Evolutionary conservation across 2,888 invertebrate genomes (phyloP).

Genomic region (Drosophila kuntzei): DNA sequence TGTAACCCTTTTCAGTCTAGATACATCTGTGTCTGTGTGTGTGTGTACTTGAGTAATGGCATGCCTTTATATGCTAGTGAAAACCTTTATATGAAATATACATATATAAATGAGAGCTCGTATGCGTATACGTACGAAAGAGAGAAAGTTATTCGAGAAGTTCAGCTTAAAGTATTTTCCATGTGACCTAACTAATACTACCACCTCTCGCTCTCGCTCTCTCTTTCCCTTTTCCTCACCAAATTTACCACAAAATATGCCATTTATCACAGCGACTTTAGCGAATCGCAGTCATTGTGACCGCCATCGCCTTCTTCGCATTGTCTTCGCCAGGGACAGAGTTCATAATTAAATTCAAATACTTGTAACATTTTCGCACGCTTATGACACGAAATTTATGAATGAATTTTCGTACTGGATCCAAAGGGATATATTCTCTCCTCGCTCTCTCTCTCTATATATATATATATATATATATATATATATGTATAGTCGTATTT

Average conservation of each 20-base stretch:
- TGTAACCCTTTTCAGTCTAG: slow-evolving; percentile 32
- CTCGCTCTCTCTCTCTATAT: not conserved
- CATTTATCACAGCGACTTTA: slow-evolving; percentile 75
- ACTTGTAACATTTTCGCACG: slow-evolving; percentile 72
- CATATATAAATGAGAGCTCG: slow-evolving; percentile 14
- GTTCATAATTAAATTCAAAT: slow-evolving; percentile 80
- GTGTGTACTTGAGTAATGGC: slow-evolving; percentile 58
- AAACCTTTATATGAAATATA: slow-evolving; percentile 55
- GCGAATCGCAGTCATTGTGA: slow-evolving; percentile 39
- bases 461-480: not conserved
- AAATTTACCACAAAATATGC: slow-evolving; percentile 32
- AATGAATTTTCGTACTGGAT: slow-evolving; percentile 54
- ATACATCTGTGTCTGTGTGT: slow-evolving; percentile 6
- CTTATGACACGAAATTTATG: slow-evolving; percentile 77
- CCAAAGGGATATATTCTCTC: slow-evolving; percentile 35
- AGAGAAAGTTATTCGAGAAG: slow-evolving; percentile 60
- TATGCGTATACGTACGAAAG: slow-evolving; percentile 19
- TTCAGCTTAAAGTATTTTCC: slow-evolving; percentile 69
- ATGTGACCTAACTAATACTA: slow-evolving; percentile 53
- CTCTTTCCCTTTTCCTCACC: not conserved
- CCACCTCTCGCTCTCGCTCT: slow-evolving; percentile 26
- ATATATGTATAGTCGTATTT: not conserved
- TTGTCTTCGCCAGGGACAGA: slow-evolving; percentile 65
- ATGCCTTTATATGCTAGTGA: slow-evolving; percentile 47
- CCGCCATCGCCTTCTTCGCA: slow-evolving; percentile 25